Evolutionary conservation across 2,888 invertebrate species (phyloP), one percentile per base, ranked within the genome.

Genomic region (Zygogramma bicolorata): DNA sequence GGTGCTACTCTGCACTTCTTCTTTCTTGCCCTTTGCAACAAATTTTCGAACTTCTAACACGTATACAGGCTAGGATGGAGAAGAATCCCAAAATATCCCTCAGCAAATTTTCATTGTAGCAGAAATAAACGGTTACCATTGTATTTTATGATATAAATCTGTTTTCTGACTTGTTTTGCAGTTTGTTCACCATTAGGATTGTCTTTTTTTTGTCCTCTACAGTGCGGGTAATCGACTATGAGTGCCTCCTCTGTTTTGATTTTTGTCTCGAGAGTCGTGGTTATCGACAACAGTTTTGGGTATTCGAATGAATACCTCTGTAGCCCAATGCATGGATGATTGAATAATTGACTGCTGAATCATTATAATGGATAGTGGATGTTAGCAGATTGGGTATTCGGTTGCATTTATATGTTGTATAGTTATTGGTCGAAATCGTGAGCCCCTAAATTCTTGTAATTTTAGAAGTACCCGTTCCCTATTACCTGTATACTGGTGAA

Each of bases 1-100:
- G 18, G 46, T 18, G 46, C 18, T 15, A 18, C 46, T 18, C 42
- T 20, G 20, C 46, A 46, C 46, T 46, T 38, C 18, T 46, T 46
- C 46, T 46, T 46, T 60, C 20, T 60, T 60, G 31, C 60, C 27
- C n/a, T 38, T 61, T 61, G 38, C 40, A 40, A 61, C 7, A 61
- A 38, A 38, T 15, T 3, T 40, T 38, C 22, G 22, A 38, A 61
- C 38, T 31, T 61, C n/a, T n/a, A 61, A 61, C 61, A 22, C 18
- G 38, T 38, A 61, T 38, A 34, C 22, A 61, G 31, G 18, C 25
- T 38, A 15, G 40, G 40, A 61, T 61, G 40, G 22, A 61, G 20
- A 46, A 46, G 8, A 20, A 20, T 46, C 46, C 7, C 18, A 15
- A 38, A 38, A 38, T 38, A 38, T 13, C n/a, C 10, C 38, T n/a